These are phyloP conservation scores for Polia nebulosa DNA, from an alignment of 2,888 invertebrate genomes.

Conservation along the genomic window DNA sequence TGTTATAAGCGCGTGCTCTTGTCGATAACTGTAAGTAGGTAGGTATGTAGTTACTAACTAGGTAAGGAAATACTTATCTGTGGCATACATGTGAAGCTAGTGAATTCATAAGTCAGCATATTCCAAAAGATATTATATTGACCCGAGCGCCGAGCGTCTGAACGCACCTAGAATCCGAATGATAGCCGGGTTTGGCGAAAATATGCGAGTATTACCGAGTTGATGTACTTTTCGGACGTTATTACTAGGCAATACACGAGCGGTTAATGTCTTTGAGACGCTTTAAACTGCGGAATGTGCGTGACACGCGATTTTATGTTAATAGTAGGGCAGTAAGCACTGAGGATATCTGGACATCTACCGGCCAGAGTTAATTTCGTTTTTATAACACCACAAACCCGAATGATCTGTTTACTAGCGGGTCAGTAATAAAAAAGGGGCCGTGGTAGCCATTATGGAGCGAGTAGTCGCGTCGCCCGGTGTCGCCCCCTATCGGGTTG, in stretches of 20 bases:
- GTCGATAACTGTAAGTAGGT: conserved; percentile 26
- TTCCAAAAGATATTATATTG: conserved; percentile 35
- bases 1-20: conserved; percentile 29
- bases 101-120: conserved; percentile 31
- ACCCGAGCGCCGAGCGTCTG: conserved; percentile 8
- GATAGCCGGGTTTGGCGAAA: conserved; percentile 49
- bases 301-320: conserved; percentile 84
- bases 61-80: conserved; percentile 7
- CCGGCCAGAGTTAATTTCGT: conserved; percentile 89
- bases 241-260: conserved; percentile 73
- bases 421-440: conserved; percentile 91
- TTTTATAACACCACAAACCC: conserved; percentile 91
- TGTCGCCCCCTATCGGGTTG: conserved; percentile 90
- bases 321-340: conserved; percentile 80
- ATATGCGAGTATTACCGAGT: conserved; percentile 58
- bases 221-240: conserved; percentile 61
- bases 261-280: conserved; percentile 74
- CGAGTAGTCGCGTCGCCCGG: conserved; percentile 84
- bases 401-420: conserved; percentile 91
- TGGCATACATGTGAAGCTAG: conserved; percentile 1
- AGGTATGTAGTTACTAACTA: conserved; percentile 15
- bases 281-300: conserved; percentile 80
- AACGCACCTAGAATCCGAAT: conserved; percentile 55
- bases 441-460: conserved; percentile 88
- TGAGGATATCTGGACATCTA: conserved; percentile 87